phyloP scores from a whole-genome alignment of 1,140 invertebrate genomes.

The Ostrea denselamellosa region DNA sequence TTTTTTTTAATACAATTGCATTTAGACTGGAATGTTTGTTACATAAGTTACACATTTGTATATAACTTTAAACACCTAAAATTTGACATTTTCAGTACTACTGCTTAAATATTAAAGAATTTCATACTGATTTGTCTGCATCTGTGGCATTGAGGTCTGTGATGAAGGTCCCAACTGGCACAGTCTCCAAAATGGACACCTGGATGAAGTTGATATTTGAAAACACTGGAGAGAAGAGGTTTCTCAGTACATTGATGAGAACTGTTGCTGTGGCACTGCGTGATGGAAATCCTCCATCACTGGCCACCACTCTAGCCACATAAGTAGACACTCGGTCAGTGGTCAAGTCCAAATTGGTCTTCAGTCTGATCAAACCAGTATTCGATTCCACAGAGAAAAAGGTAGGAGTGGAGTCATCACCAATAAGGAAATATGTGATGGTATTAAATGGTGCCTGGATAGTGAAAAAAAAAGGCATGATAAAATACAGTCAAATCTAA shows the following conservation, averaged over 20 bases:
- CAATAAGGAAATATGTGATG: conserved; percentile 64
- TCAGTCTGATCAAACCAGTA: conserved; percentile 43
- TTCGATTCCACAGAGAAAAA: conserved; percentile 56
- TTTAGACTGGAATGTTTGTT: not conserved
- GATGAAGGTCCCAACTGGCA: conserved; percentile 59
- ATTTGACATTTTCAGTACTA: not conserved
- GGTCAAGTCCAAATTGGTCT: conserved; percentile 25
- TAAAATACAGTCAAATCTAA: too few relatives aligned
- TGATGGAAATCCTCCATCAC: conserved; percentile 67
- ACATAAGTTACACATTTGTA: not conserved
- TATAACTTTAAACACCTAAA: not conserved
- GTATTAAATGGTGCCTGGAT: conserved; percentile 56
- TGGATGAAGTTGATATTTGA: conserved; percentile 27
- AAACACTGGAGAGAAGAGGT: conserved; percentile 85
- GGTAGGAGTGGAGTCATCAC: conserved; percentile 57
- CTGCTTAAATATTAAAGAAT: not conserved
- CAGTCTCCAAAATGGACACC: conserved; percentile 57
- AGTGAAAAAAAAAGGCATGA: not conserved
- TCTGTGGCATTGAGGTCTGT: conserved; percentile 68
- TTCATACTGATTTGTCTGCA: conserved; percentile 64
- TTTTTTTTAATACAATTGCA: too few relatives aligned
- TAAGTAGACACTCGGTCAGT: conserved; percentile 35
- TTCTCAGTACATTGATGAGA: conserved; percentile 69
- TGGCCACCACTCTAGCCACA: conserved; percentile 56
- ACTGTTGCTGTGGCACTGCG: conserved; percentile 64